Percentiles rank a stretch among this genome's conserved stretches.
Evolutionary conservation across 2,797 vertebrate genomes (phyloP).

Genomic region (Anguilla obscura): DNA sequence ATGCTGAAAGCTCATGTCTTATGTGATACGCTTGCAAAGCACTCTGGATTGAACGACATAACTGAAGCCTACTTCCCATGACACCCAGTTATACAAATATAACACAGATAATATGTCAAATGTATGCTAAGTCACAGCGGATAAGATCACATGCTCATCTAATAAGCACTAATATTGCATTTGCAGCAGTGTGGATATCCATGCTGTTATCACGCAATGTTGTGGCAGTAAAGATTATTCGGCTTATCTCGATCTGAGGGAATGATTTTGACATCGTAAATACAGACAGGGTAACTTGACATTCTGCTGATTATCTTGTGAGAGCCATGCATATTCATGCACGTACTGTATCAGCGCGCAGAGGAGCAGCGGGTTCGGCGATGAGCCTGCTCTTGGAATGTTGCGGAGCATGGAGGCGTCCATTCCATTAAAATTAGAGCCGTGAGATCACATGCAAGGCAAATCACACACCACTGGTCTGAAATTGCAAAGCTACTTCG

Average conservation of each 20-base stretch:
- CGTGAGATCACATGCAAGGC: background rate
- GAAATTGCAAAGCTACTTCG: too few relatives aligned
- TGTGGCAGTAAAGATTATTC: background rate
- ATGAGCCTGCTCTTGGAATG: background rate
- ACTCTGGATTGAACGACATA: background rate
- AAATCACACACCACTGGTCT: background rate
- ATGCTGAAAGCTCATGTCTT: background rate
- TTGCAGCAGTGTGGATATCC: background rate
- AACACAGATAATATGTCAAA: background rate
- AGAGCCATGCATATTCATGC: background rate
- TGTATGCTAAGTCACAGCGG: background rate
- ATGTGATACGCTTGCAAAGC: background rate
- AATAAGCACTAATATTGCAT: slow-evolving; percentile 16
- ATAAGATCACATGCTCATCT: background rate
- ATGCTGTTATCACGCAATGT: background rate
- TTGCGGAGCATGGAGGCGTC: background rate
- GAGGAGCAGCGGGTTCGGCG: background rate
- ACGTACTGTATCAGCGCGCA: background rate
- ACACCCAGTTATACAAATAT: background rate
- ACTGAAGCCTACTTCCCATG: background rate
- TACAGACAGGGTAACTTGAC: background rate
- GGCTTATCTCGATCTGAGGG: background rate
- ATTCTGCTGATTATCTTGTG: background rate
- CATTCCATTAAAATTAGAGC: background rate
- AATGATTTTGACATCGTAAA: background rate